These are phyloP conservation scores for Austrofundulus limnaeus DNA, from an alignment of 2,113 vertebrate species.

Conservation along the genomic window DNA sequence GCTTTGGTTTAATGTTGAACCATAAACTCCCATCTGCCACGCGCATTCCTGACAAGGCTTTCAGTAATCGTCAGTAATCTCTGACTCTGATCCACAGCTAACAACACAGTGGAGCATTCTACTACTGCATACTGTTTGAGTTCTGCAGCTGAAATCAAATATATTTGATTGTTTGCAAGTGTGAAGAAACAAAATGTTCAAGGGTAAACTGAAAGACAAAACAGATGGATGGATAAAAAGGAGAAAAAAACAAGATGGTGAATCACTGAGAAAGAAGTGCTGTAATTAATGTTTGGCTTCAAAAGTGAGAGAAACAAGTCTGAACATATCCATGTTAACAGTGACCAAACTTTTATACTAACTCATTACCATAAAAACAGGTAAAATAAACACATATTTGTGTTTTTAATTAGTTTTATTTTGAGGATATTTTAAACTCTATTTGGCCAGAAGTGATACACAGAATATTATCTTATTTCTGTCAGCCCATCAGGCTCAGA, in stretches of 20 bases:
- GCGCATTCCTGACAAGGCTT: constrained; percentile 45
- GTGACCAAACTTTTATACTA: too few species aligned
- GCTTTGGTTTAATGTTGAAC: constrained; percentile 61
- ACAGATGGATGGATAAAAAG: constrained; percentile 23
- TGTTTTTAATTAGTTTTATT: too few species aligned
- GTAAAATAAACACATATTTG: too few species aligned
- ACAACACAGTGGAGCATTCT: constrained; percentile 12
- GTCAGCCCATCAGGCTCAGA: constrained; percentile 7
- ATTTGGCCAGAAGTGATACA: too few species aligned
- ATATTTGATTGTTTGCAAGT: constrained; percentile 44
- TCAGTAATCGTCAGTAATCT: constrained; percentile 30
- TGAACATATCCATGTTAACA: not conserved
- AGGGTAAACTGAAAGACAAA: constrained; percentile 26
- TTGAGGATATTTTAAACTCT: too few species aligned
- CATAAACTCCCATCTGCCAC: constrained; percentile 63
- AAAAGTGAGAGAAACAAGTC: not conserved
- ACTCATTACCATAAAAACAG: too few species aligned
- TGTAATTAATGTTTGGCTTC: constrained; percentile 6
- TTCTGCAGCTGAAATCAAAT: constrained; percentile 53
- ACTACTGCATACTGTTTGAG: constrained; percentile 35
- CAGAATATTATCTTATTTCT: not conserved
- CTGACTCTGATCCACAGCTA: constrained; percentile 55
- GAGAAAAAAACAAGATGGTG: not conserved
- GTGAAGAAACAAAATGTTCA: constrained; percentile 34
- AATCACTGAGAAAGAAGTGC: not conserved